phyloP scores from a whole-genome alignment of 2,888 invertebrate species.

The Rhorus exstirpatorius region DNA sequence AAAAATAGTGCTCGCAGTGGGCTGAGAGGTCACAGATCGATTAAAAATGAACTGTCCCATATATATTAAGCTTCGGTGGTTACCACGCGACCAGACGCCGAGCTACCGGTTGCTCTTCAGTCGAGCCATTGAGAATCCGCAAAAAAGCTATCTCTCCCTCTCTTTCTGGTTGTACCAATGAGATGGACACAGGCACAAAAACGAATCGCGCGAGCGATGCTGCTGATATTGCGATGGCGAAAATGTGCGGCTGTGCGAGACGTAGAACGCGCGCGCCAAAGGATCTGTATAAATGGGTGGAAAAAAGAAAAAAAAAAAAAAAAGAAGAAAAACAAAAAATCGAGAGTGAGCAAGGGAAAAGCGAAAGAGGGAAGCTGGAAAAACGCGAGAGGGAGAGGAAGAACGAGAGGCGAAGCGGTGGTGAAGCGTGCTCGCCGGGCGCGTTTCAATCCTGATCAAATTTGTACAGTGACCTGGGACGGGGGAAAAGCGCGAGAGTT shows the following conservation, averaged over 20 bases:
- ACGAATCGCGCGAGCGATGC: constrained; percentile 48
- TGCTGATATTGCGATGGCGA: constrained; percentile 20
- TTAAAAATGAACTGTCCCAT: not conserved
- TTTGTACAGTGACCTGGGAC: constrained; percentile 74
- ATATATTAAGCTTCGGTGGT: constrained; percentile 32
- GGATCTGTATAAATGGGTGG: constrained; percentile 47
- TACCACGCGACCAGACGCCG: constrained; percentile 56
- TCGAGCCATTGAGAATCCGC: constrained; percentile 44
- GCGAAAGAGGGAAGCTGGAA: constrained; percentile 34
- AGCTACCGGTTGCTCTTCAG: constrained; percentile 61
- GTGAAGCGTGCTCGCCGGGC: constrained; percentile 62
- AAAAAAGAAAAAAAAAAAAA: not conserved
- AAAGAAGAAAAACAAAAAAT: constrained; percentile 7
- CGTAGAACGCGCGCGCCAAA: constrained; percentile 43
- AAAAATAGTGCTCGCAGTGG: no score
- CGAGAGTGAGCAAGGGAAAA: constrained; percentile 24
- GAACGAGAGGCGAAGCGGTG: constrained; percentile 52
- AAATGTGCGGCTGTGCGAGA: constrained; percentile 23
- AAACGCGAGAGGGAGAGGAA: constrained; percentile 43
- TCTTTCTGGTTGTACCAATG: constrained; percentile 34
- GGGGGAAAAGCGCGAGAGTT: constrained; percentile 33
- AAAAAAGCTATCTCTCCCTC: constrained; percentile 45
- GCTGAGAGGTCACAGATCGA: not conserved
- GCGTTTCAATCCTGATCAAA: constrained; percentile 78
- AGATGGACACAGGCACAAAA: constrained; percentile 37